These are phyloP conservation scores for Percina caprodes DNA, from an alignment of 2,113 vertebrate species.

Conservation along the genomic window DNA sequence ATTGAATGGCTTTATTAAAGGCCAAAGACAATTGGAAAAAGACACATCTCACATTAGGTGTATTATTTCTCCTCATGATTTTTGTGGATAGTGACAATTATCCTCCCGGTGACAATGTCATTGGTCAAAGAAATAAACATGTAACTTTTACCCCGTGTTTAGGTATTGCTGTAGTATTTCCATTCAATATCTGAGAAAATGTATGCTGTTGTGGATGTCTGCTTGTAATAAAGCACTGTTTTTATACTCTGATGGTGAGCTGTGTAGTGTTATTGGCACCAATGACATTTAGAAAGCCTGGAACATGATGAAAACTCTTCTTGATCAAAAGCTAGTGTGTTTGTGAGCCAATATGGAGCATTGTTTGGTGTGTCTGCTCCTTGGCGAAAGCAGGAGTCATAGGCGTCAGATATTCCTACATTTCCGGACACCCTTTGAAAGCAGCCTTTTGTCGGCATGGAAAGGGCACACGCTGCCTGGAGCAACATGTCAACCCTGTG, in stretches of 20 bases:
- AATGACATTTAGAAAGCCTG: conserved; percentile 51
- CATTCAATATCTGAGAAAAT: neutral
- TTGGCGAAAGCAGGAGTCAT: conserved; percentile 25
- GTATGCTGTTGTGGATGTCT: neutral
- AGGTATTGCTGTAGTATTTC: neutral
- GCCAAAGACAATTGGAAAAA: neutral
- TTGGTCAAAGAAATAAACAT: neutral
- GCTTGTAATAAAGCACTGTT: neutral
- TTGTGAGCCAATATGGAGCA: neutral
- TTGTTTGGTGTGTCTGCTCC: conserved; percentile 22
- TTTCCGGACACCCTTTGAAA: conserved; percentile 43
- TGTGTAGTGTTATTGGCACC: conserved; percentile 11
- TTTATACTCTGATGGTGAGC: neutral
- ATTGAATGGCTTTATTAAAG: neutral
- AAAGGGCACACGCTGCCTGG: conserved; percentile 52
- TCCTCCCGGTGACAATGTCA: neutral
- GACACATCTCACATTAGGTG: neutral
- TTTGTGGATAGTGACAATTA: neutral
- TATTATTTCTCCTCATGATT: neutral
- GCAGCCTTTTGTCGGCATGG: conserved; percentile 12
- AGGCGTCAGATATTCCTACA: conserved; percentile 44
- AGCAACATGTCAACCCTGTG: conserved; percentile 40
- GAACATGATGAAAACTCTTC: conserved; percentile 29
- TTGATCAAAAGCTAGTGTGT: conserved; percentile 11
- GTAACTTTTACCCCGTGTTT: neutral